phyloP scores from a whole-genome alignment of 2,797 vertebrate genomes.

The Alectoris magna region DNA sequence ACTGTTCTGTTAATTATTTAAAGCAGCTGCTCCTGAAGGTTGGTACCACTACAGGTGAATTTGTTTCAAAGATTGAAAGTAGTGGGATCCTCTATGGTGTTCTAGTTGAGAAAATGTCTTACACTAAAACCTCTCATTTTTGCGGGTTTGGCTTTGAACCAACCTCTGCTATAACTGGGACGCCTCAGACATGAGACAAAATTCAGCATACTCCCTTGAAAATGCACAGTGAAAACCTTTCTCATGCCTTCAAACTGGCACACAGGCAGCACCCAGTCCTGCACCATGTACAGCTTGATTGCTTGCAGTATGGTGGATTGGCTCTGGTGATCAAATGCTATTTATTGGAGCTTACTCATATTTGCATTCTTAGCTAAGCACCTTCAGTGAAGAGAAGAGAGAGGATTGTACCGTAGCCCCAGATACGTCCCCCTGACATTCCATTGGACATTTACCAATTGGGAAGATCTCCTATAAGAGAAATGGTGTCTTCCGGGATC shows the following conservation, averaged over 20 bases:
- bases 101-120: neutral
- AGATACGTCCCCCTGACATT: neutral
- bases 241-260: neutral
- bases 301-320: neutral
- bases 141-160: conserved; percentile 46
- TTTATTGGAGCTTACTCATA: neutral
- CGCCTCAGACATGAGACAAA: neutral
- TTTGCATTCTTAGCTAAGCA: conserved; percentile 3
- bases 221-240: neutral
- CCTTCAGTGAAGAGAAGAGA: neutral
- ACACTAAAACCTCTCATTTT: neutral
- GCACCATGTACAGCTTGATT: neutral
- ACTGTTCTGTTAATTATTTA: neutral
- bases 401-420: neutral
- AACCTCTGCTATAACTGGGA: neutral
- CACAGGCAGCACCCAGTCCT: neutral
- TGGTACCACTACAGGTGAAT: neutral
- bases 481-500: neutral
- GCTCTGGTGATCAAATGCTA: neutral
- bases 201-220: conserved; percentile 12
- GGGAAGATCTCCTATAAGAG: neutral
- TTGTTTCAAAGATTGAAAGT: conserved; percentile 7
- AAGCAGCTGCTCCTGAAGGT: neutral
- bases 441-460: neutral
- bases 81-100: neutral